These are phyloP conservation scores for Heliangelus exortis DNA, from an alignment of 2,797 vertebrate genomes.

Conservation along the genomic window DNA sequence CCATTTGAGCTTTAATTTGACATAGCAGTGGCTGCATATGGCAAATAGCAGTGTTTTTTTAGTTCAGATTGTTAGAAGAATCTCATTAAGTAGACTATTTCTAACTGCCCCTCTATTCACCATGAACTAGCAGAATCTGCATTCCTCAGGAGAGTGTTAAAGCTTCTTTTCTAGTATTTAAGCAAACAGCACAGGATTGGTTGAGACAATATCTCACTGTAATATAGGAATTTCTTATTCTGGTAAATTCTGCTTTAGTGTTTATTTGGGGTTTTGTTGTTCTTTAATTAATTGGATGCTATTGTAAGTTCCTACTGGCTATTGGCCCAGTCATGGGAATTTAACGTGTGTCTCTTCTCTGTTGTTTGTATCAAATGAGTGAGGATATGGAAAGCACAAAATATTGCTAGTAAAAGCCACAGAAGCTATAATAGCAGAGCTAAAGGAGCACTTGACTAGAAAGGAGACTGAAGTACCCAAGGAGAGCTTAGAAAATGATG, in stretches of 20 bases:
- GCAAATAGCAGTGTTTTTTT: neutral
- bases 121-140: neutral
- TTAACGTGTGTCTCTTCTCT: neutral
- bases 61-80: neutral
- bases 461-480: neutral
- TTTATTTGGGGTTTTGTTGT: neutral
- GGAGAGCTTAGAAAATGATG: neutral
- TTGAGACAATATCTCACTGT: neutral
- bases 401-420: neutral
- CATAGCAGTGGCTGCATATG: neutral
- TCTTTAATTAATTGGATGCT: slow-evolving; percentile 4
- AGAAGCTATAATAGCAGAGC: neutral
- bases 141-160: neutral
- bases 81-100: neutral
- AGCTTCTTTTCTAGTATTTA: neutral
- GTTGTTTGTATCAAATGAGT: neutral
- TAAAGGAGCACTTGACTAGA: neutral
- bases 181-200: neutral
- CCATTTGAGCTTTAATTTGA: neutral
- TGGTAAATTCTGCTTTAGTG: neutral
- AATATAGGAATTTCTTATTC: neutral
- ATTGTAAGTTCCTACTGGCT: neutral
- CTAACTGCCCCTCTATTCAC: neutral
- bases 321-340: neutral
- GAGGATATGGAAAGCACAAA: neutral